Evolutionary conservation across 1,140 invertebrate genomes (phyloP).

Genomic region (Aphelenchoides avenae): DNA sequence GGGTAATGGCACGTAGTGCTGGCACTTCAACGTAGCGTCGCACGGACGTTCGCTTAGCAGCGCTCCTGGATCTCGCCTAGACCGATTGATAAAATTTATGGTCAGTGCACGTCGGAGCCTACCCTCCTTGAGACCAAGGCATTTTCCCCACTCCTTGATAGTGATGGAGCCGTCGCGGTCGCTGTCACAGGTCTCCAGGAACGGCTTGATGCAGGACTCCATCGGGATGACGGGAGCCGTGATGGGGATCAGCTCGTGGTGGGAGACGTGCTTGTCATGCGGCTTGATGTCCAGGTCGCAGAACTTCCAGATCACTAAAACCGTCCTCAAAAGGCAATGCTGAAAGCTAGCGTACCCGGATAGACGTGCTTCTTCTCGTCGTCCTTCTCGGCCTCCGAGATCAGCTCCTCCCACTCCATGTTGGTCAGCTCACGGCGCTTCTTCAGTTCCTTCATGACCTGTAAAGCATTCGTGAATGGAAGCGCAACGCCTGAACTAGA

Average conservation of each 20-base stretch:
- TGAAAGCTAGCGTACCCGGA: too few relatives aligned
- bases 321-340: too few relatives aligned
- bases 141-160: constrained; percentile 83
- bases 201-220: constrained; percentile 90
- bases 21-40: too few relatives aligned
- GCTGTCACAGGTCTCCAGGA: constrained; percentile 74
- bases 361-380: constrained; percentile 72
- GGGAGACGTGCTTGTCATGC: constrained; percentile 72
- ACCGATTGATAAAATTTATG: too few relatives aligned
- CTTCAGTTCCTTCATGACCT: constrained; percentile 73
- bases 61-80: constrained; percentile 58
- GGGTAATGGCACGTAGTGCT: too few relatives aligned
- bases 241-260: constrained; percentile 89
- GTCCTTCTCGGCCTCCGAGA: constrained; percentile 68
- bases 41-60: too few relatives aligned
- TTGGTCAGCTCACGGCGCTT: constrained; percentile 78
- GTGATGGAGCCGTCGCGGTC: constrained; percentile 82
- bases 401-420: constrained; percentile 73
- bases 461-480: constrained; percentile 9
- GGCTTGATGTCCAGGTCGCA: constrained; percentile 75
- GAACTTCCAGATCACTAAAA: constrained; percentile 96
- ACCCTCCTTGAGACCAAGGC: constrained; percentile 75
- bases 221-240: constrained; percentile 80
- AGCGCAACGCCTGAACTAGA: constrained; percentile 67
- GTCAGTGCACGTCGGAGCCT: too few relatives aligned